These are phyloP conservation scores for Gouania willdenowi DNA, from an alignment of 2,797 vertebrate genomes.

Conservation along the genomic window DNA sequence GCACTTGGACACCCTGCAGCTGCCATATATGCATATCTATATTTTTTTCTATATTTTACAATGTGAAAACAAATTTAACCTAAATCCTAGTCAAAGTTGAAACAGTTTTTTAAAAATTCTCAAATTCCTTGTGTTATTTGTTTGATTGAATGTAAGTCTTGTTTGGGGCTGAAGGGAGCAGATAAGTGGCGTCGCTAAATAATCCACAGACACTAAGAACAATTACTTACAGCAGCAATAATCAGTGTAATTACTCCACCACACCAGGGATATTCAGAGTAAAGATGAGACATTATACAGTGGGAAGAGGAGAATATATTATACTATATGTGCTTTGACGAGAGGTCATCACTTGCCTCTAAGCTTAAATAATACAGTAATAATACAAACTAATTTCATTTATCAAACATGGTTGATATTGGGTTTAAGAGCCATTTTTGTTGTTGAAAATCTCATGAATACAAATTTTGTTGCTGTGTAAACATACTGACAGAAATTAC, in stretches of 20 bases:
- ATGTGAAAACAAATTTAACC: constrained; percentile 22
- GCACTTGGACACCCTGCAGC: not conserved
- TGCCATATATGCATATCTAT: too few species aligned
- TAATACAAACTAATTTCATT: too few species aligned
- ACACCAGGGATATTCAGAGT: constrained; percentile 8
- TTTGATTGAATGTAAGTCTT: not conserved
- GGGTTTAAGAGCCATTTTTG: too few species aligned
- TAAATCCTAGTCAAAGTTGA: constrained; percentile 2
- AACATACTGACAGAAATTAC: too few species aligned
- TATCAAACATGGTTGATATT: too few species aligned
- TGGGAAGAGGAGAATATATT: not conserved
- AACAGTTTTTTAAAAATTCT: not conserved
- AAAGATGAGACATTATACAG: not conserved
- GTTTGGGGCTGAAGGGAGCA: not conserved
- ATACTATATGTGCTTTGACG: too few species aligned
- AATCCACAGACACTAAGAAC: constrained; percentile 33
- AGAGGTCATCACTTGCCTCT: not conserved
- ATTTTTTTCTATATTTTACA: constrained; percentile 40
- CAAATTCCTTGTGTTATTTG: constrained; percentile 6
- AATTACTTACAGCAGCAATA: constrained; percentile 30
- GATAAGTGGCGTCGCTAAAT: constrained; percentile 15
- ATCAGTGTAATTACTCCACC: constrained; percentile 23
- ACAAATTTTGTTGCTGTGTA: too few species aligned
- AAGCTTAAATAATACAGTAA: too few species aligned
- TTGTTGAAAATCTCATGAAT: too few species aligned